Evolutionary conservation across 1,140 invertebrate genomes (phyloP), one percentile per base, ranked within the genome.

Genomic region (Micrasema minimum): DNA sequence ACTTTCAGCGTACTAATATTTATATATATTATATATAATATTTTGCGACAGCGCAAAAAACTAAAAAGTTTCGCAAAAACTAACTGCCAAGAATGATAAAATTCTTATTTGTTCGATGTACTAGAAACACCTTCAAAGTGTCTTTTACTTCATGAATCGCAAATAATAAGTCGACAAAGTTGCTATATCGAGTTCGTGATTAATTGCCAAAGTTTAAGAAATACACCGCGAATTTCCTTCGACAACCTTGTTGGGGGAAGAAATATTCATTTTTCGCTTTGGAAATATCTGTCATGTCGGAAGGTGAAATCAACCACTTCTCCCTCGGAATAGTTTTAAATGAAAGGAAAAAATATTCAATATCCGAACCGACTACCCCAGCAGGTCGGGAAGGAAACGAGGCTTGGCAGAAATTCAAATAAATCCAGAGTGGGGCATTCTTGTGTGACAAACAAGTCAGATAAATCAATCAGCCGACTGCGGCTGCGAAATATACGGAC

Each of bases 381-480:
- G 77, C 80, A 82, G 82, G 81, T 81, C 81, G 77, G 74, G 72
- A 72, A 45, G 59, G 59, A 48, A 64, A 64, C 75, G 77, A 48
- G 61, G 66, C 61, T 75, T 82, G 82, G 81, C 82, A 81, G 80
- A 82, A 83, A 83, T 84, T 85, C 83, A 84, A 84, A 85, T 85
- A 84, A 85, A 84, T 84, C 81, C 78, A 75, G 71, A 70, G 37
- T 57, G 66, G 50, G 61, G 75, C 77, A 45, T 46, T 64, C 22
- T 46, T 64, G 38, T 77, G 81, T 84, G 83, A 85, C 83, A 85
- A 85, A 85, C 83, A 85, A 85, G 80, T 83, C 79, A 80, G 79
- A 85, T 85, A 85, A 84, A 85, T 85, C 83, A 85, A 85, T 85
- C 83, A 83, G 31, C 67, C 77, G 79, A 82, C 82, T 80, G 80